A percentile compares a stretch with the other conserved stretches of the same genome.
Conservation (phyloP, 1,140 invertebrate genomes). For the Rhopalosiphum padi region DNA sequence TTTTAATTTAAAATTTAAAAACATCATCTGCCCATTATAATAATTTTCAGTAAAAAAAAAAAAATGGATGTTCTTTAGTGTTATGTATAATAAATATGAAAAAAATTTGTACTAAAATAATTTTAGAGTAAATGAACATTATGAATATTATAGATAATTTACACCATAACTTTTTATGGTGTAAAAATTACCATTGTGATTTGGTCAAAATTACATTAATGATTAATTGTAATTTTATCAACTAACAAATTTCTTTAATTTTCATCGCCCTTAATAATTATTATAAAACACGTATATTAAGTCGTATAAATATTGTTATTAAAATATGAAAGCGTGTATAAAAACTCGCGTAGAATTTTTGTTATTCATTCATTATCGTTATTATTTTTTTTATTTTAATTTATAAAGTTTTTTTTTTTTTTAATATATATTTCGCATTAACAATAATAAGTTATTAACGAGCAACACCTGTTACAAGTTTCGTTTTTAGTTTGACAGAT, state of each 20-base stretch:
- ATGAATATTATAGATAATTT: not conserved
- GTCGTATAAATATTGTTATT: not conserved
- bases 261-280: not conserved
- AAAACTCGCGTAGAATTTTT: not conserved
- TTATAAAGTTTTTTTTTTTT: not conserved
- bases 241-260: not conserved
- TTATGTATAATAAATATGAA: no score
- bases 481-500: not conserved
- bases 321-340: not conserved
- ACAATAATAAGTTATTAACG: not conserved
- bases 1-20: not conserved
- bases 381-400: not conserved
- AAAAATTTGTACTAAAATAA: not conserved
- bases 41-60: not conserved
- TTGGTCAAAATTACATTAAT: not conserved
- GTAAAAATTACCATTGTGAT: not conserved
- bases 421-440: not conserved
- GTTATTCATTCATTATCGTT: not conserved
- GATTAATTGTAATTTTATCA: not conserved
- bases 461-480: not conserved
- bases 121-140: not conserved
- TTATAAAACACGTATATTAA: not conserved
- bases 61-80: not conserved
- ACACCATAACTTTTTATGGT: no score
- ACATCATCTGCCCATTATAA: no score